Conservation (phyloP, 2,797 vertebrate genomes). For the Macrochelys suwanniensis region DNA sequence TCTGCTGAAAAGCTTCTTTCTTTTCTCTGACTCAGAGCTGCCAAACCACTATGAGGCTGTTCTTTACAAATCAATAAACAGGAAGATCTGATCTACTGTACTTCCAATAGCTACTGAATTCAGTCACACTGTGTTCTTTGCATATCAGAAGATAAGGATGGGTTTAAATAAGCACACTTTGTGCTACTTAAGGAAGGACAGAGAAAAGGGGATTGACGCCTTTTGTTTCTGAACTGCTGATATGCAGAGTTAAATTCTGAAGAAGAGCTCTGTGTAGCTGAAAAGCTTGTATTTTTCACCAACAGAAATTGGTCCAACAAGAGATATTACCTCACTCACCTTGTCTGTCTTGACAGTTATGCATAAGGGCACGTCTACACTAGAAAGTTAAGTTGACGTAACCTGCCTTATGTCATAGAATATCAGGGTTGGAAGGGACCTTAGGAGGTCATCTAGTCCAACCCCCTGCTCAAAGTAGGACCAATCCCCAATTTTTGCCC, state of each 20-base stretch:
- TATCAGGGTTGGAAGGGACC: no score
- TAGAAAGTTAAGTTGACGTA: no score
- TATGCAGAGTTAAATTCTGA: slow-evolving; percentile 30
- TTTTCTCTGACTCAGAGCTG: slow-evolving; percentile 59
- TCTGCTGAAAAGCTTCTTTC: slow-evolving; percentile 74
- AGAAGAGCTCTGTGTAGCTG: neutral
- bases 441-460: no score
- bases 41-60: slow-evolving; percentile 46
- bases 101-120: slow-evolving; percentile 33
- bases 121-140: neutral
- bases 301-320: neutral
- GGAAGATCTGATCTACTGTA: slow-evolving; percentile 60
- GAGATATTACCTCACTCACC: neutral
- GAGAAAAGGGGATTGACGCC: slow-evolving; percentile 22
- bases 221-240: slow-evolving; percentile 44
- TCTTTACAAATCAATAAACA: slow-evolving; percentile 75
- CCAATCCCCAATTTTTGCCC: no score
- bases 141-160: slow-evolving; percentile 45
- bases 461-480: no score
- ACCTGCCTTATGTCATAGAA: no score
- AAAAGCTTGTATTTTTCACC: neutral
- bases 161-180: slow-evolving; percentile 63
- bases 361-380: no score
- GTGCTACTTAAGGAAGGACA: slow-evolving; percentile 59
- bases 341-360: neutral